phyloP scores from a whole-genome alignment of 2,797 vertebrate species.

The Triplophysa bombifrons region DNA sequence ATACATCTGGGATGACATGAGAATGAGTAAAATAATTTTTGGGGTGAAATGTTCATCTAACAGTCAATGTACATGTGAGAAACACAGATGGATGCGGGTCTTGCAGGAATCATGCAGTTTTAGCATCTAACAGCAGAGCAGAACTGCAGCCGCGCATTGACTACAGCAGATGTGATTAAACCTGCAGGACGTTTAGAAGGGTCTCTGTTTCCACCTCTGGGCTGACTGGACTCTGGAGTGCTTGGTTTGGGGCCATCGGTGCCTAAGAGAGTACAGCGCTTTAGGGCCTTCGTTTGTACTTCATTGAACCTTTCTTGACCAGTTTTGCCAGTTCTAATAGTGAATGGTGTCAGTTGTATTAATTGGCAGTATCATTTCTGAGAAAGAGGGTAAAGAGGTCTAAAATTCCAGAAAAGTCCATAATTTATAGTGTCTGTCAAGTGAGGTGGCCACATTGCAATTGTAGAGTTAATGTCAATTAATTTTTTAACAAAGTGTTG shows the following conservation, averaged over 20 bases:
- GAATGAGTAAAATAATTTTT: too few species aligned
- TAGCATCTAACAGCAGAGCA: constrained; percentile 8
- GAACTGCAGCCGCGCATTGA: background rate
- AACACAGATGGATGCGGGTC: background rate
- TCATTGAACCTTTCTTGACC: too few species aligned
- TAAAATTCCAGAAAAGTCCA: too few species aligned
- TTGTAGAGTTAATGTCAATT: background rate
- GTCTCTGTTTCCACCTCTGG: constrained; percentile 84
- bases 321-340: too few species aligned
- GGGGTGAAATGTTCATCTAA: background rate
- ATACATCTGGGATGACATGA: too few species aligned
- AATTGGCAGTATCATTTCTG: too few species aligned
- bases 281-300: constrained; percentile 6
- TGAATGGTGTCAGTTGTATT: too few species aligned
- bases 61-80: background rate
- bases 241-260: constrained; percentile 81
- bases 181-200: constrained; percentile 79
- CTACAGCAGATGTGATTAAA: constrained; percentile 61
- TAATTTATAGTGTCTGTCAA: too few species aligned
- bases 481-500: background rate
- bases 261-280: constrained; percentile 61
- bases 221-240: constrained; percentile 81
- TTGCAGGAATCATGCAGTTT: constrained; percentile 32
- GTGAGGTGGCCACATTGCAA: too few species aligned
- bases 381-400: too few species aligned